Evolutionary conservation across 2,888 invertebrate species (phyloP).

Genomic region (Entomobrya proxima): DNA sequence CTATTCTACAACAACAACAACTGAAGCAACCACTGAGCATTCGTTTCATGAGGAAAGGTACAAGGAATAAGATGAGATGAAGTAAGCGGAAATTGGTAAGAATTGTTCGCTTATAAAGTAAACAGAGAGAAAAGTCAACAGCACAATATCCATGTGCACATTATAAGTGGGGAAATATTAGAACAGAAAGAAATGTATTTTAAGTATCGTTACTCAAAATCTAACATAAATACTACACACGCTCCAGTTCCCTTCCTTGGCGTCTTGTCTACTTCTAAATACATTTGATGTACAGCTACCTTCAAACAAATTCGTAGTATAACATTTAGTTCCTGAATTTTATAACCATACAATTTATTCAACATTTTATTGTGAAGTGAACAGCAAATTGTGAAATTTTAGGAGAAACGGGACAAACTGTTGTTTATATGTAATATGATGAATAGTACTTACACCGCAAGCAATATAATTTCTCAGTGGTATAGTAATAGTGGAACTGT

Average conservation of each 20-base stretch:
- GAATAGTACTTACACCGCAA: neutral
- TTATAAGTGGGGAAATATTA: neutral
- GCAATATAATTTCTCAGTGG: neutral
- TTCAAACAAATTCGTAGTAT: neutral
- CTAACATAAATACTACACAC: too few relatives aligned
- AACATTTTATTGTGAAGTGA: neutral
- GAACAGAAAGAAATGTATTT: neutral
- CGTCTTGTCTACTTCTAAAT: neutral
- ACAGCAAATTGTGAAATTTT: constrained; percentile 32
- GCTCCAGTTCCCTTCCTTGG: constrained; percentile 28
- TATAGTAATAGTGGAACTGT: neutral
- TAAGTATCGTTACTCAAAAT: constrained; percentile 9
- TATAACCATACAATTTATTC: constrained; percentile 49
- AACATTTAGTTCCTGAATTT: too few relatives aligned
- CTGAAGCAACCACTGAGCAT: neutral
- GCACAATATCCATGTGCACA: neutral
- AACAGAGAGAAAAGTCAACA: constrained; percentile 9
- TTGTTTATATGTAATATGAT: constrained; percentile 11
- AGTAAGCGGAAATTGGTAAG: constrained; percentile 54
- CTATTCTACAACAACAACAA: neutral
- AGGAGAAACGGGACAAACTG: neutral
- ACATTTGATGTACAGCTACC: neutral
- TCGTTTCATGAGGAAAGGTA: neutral
- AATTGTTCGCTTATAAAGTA: constrained; percentile 48
- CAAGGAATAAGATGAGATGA: constrained; percentile 7